These are phyloP conservation scores for Strigamia transsilvanica DNA, from an alignment of 2,888 invertebrate genomes.

Conservation along the genomic window DNA sequence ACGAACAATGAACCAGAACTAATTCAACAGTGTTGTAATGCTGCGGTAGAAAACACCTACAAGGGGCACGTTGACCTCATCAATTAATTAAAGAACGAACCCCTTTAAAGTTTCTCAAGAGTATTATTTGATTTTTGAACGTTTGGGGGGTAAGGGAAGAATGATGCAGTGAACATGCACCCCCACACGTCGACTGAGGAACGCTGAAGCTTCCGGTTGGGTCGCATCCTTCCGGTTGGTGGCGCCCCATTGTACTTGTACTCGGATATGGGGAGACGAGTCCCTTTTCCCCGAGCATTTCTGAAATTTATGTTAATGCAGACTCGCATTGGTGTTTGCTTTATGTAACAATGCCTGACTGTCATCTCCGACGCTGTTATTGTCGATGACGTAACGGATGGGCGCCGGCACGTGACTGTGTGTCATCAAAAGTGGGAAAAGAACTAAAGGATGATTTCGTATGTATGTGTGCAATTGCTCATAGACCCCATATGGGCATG, in stretches of 20 bases:
- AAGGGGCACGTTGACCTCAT: neutral
- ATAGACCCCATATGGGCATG: neutral
- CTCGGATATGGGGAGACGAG: constrained; percentile 34
- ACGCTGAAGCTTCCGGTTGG: constrained; percentile 18
- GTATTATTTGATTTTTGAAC: neutral
- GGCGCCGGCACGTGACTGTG: constrained; percentile 26
- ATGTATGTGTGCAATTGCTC: neutral
- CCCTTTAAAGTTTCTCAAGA: neutral
- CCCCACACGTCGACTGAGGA: constrained; percentile 28
- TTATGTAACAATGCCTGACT: constrained; percentile 31
- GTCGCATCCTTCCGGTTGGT: constrained; percentile 38
- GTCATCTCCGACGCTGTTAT: constrained; percentile 10
- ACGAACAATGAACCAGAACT: neutral
- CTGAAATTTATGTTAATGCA: constrained; percentile 38
- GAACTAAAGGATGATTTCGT: neutral
- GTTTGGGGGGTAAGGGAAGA: neutral
- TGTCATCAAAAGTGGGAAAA: constrained; percentile 34
- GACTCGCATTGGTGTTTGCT: constrained; percentile 31
- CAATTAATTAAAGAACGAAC: neutral
- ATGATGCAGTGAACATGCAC: neutral
- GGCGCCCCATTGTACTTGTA: constrained; percentile 38
- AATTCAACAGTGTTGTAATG: neutral
- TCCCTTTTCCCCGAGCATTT: neutral
- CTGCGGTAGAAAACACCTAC: neutral
- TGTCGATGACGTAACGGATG: constrained; percentile 32